Conservation (phyloP, 2,888 invertebrate genomes). For the Schrankia costaestrigalis region DNA sequence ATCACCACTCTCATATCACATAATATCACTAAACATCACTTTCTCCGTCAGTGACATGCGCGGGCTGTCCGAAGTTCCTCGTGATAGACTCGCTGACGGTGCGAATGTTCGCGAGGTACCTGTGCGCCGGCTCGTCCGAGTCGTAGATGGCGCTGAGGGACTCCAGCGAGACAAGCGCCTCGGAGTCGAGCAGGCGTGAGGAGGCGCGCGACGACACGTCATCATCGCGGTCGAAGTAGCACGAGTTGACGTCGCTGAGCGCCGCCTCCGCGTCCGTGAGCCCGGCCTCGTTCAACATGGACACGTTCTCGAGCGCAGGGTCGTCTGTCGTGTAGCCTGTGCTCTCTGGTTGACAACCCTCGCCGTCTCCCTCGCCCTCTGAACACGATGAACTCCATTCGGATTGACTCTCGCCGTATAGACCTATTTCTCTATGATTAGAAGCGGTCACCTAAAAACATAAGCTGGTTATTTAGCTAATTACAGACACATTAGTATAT, state of each 20-base stretch:
- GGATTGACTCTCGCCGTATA: conserved; percentile 86
- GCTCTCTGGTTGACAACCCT: conserved; percentile 82
- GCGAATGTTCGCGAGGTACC: conserved; percentile 86
- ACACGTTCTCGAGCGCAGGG: conserved; percentile 91
- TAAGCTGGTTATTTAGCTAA: background rate
- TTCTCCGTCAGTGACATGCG: conserved; percentile 83
- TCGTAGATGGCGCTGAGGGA: conserved; percentile 92
- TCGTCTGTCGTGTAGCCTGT: conserved; percentile 94
- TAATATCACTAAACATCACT: conserved; percentile 80
- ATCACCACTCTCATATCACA: conserved; percentile 34
- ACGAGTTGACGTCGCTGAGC: conserved; percentile 91
- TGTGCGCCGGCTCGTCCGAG: conserved; percentile 82
- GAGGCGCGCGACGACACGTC: conserved; percentile 92
- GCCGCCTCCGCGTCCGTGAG: conserved; percentile 94
- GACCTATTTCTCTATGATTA: conserved; percentile 66
- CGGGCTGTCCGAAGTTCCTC: conserved; percentile 86
- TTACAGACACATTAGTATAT: too few relatives aligned
- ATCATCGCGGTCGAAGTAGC: conserved; percentile 86
- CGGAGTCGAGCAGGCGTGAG: conserved; percentile 89
- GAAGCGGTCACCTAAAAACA: conserved; percentile 55
- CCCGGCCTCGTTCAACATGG: conserved; percentile 91
- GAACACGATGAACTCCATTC: conserved; percentile 87
- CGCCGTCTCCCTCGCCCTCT: conserved; percentile 76
- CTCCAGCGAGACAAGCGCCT: conserved; percentile 88
- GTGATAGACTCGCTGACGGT: conserved; percentile 89